phyloP scores from a whole-genome alignment of 2,888 invertebrate species.

The Uloborus plumipes region DNA sequence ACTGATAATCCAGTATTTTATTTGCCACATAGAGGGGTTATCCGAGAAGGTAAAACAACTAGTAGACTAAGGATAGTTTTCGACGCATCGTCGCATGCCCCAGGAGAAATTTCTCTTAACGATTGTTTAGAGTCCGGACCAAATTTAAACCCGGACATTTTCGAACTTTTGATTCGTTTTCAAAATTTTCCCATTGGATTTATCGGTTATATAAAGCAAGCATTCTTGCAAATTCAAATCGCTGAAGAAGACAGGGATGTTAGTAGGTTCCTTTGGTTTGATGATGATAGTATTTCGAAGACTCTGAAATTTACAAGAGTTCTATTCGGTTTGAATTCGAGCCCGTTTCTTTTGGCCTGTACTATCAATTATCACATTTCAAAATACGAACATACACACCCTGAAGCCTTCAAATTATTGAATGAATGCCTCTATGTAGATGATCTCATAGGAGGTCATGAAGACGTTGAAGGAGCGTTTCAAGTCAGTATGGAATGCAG shows the following conservation, averaged over 20 bases:
- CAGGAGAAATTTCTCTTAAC: neutral
- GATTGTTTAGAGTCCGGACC: neutral
- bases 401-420: neutral
- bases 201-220: neutral
- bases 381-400: neutral
- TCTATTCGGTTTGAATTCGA: neutral
- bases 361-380: neutral
- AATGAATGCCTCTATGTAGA: neutral
- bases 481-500: neutral
- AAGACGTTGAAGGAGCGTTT: neutral
- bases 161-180: neutral
- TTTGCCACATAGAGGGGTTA: neutral
- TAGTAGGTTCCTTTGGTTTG: neutral
- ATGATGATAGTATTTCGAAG: neutral
- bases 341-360: neutral
- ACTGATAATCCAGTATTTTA: neutral
- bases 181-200: neutral
- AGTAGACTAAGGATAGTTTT: neutral
- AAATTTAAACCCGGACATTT: too few relatives aligned
- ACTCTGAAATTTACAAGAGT: neutral
- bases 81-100: neutral
- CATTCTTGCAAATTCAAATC: conserved; percentile 9
- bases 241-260: neutral
- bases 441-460: neutral
- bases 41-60: neutral